Base-by-base conservation (phyloP, 2,113 vertebrate genomes). In the Pterocles burchelli region DNA sequence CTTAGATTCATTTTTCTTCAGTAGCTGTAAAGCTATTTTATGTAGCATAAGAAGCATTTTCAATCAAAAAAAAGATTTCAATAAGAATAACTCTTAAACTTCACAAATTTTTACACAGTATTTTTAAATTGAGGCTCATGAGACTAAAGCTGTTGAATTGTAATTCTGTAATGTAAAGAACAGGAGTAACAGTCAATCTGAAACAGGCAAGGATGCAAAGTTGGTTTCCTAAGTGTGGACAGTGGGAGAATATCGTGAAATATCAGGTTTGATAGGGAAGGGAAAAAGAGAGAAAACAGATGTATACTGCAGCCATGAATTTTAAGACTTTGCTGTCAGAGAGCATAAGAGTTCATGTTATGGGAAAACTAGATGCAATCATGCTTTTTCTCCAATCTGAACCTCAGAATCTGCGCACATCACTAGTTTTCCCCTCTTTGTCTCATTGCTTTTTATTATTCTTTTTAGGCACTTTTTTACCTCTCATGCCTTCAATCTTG, bases 211-310 rank as follows among this genome's bases (percentile, higher is more conserved):
- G 14, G 24, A 43, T 36, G 45, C 28, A 66, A 79, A 82, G 6
- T 1, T 72, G 21, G 9, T 19, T 87, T 93, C 9, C 3, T 38
- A 68, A 48, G 9, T 9, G 10, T 1, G 1, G 28, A 36, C 0
- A 0, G 11, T 67, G 25, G 38, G 11, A 68, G 13, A 17, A 21
- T 13, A 8, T 59, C 45, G 46, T 49, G 51, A 82, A 91, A n/a
- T 26, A 63, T 33, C 24, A 90, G 58, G 17, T 41, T 58, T 58
- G 48, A 88, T 24, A 63, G 6, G 8, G 10, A 85, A 63, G 5
- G 10, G 11, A 34, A 70, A 83, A 55, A 59, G 22, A 89, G 17
- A 61, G 15, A 80, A 76, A 61, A 67, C 1, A 61, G 16, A 31
- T 43, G 2, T 7, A 26, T 20, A 36, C 2, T 41, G 41, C 2